phyloP scores from a whole-genome alignment of 1,140 invertebrate species.

The Magallana angulata region DNA sequence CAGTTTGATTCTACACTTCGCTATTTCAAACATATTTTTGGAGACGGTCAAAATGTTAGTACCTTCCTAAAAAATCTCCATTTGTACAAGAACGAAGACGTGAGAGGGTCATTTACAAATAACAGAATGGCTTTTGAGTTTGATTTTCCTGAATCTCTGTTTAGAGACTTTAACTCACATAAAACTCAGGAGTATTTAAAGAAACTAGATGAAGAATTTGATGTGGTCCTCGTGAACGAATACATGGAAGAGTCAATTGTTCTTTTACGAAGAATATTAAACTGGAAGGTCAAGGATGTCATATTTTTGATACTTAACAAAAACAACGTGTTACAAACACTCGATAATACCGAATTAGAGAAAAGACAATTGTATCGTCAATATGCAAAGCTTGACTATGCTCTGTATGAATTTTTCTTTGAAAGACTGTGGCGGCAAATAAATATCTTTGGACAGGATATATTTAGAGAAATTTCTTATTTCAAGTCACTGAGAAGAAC shows the following conservation, averaged over 20 bases:
- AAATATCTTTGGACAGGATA: constrained; percentile 51
- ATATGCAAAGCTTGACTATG: constrained; percentile 60
- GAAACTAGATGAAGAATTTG: constrained; percentile 71
- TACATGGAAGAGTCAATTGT: constrained; percentile 81
- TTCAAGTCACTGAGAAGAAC: constrained; percentile 25
- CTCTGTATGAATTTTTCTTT: constrained; percentile 62
- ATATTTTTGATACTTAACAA: constrained; percentile 62
- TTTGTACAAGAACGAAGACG: constrained; percentile 39
- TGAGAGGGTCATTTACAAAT: constrained; percentile 55
- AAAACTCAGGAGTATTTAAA: constrained; percentile 52
- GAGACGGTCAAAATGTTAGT: constrained; percentile 29
- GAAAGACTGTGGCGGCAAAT: constrained; percentile 56
- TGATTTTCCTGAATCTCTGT: constrained; percentile 51
- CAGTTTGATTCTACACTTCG: constrained; percentile 59
- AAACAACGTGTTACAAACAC: not conserved
- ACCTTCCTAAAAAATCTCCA: not conserved
- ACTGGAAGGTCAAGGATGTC: constrained; percentile 80
- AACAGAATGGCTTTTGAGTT: constrained; percentile 65
- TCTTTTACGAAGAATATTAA: constrained; percentile 79
- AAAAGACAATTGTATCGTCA: constrained; percentile 47
- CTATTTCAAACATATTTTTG: constrained; percentile 55
- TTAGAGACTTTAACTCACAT: constrained; percentile 41
- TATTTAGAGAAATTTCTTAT: constrained; percentile 58
- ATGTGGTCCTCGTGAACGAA: constrained; percentile 81
- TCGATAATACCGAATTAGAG: not conserved